phyloP scores from a whole-genome alignment of 2,113 vertebrate genomes.

The Lanius collurio region DNA sequence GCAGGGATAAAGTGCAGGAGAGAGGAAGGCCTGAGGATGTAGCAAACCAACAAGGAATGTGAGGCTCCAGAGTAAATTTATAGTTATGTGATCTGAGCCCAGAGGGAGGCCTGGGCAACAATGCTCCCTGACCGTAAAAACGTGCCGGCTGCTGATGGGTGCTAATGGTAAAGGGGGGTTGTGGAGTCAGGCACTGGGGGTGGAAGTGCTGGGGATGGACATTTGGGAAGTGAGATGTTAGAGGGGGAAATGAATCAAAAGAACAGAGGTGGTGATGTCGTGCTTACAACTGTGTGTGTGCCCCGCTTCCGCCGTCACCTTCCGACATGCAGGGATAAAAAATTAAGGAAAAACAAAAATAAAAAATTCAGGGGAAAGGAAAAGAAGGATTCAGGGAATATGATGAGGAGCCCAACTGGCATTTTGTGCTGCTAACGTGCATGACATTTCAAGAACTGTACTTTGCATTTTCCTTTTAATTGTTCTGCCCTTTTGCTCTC shows the following conservation, averaged over 20 bases:
- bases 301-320: neutral
- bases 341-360: neutral
- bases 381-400: neutral
- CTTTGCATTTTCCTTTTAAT: constrained; percentile 21
- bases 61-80: constrained; percentile 54
- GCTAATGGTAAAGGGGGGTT: constrained; percentile 70
- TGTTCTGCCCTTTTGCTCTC: constrained; percentile 21
- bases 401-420: neutral
- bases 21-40: constrained; percentile 48
- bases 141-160: constrained; percentile 73
- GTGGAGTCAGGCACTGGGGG: neutral
- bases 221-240: constrained; percentile 29
- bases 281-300: neutral
- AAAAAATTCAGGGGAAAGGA: neutral
- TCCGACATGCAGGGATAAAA: neutral
- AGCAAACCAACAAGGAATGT: constrained; percentile 53
- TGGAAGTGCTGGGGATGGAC: neutral
- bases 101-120: constrained; percentile 53
- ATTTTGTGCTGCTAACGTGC: constrained; percentile 23
- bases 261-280: neutral
- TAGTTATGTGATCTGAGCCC: constrained; percentile 52
- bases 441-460: constrained; percentile 26
- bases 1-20: constrained; percentile 5
- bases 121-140: constrained; percentile 82
- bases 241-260: constrained; percentile 4